Evolutionary conservation across 2,797 vertebrate species (phyloP).

Genomic region (Scolopax rusticola): DNA sequence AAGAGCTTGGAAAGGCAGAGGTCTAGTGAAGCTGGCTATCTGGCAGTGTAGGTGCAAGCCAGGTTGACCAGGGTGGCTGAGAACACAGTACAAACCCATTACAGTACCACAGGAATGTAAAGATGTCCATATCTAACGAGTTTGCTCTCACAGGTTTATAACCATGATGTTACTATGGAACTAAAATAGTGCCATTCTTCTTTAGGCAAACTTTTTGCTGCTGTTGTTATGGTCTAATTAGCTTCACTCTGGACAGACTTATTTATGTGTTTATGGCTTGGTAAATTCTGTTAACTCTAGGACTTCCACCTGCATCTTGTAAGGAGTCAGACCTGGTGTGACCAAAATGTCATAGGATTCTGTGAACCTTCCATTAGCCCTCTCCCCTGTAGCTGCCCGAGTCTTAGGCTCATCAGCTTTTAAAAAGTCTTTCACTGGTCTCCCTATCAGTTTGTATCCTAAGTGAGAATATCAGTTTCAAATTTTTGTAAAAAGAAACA

Average conservation of each 20-base stretch:
- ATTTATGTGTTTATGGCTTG: neutral
- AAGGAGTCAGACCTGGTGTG: neutral
- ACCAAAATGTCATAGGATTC: neutral
- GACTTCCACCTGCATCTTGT: neutral
- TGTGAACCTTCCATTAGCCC: neutral
- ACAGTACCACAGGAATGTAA: neutral
- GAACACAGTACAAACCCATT: accelerated
- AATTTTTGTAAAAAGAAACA: neutral
- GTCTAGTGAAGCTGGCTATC: neutral
- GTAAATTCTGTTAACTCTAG: too few species aligned
- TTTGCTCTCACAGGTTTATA: neutral
- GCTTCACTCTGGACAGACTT: neutral
- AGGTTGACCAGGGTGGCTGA: neutral
- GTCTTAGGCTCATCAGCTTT: neutral
- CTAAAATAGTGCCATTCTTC: accelerated
- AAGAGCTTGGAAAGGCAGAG: neutral
- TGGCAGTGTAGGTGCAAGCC: neutral
- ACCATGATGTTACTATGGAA: too few species aligned
- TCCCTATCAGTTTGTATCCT: neutral
- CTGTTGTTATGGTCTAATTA: accelerated
- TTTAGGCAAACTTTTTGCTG: neutral
- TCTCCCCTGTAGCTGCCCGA: neutral
- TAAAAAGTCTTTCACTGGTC: neutral
- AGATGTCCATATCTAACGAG: neutral
- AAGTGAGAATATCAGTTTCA: neutral